Percentiles rank a stretch among this genome's conserved stretches.
phyloP scores from a whole-genome alignment of 2,888 invertebrate genomes.

The Aphidoletes aphidimyza region DNA sequence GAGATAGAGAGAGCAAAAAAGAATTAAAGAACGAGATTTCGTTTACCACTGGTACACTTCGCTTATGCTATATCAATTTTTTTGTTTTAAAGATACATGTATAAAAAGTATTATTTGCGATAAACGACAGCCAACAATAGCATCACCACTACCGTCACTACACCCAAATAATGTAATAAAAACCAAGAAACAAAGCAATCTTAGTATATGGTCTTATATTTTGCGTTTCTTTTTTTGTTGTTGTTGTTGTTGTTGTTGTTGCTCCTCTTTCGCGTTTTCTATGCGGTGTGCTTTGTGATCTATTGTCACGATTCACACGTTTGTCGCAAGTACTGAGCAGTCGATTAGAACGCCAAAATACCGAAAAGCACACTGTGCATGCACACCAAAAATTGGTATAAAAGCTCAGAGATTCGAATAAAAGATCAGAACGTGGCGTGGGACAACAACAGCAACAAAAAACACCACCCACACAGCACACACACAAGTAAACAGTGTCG shows the following conservation, averaged over 20 bases:
- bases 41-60: background rate
- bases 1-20: no score
- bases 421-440: background rate
- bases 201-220: background rate
- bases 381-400: background rate
- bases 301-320: background rate
- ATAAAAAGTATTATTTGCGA: slow-evolving; percentile 37
- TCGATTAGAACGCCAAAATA: background rate
- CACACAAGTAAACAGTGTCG: background rate
- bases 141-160: background rate
- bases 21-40: no score
- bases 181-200: slow-evolving; percentile 32
- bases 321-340: background rate
- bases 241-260: background rate
- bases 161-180: slow-evolving; percentile 13
- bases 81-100: background rate
- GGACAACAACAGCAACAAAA: background rate
- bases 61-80: background rate
- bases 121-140: slow-evolving; percentile 24
- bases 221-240: no score
- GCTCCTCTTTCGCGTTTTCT: background rate
- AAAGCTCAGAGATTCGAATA: background rate
- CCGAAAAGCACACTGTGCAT: background rate
- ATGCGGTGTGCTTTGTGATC: background rate
- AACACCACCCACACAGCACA: no score